Base-by-base conservation (phyloP, 2,888 invertebrate species). In the Buathra laborator region DNA sequence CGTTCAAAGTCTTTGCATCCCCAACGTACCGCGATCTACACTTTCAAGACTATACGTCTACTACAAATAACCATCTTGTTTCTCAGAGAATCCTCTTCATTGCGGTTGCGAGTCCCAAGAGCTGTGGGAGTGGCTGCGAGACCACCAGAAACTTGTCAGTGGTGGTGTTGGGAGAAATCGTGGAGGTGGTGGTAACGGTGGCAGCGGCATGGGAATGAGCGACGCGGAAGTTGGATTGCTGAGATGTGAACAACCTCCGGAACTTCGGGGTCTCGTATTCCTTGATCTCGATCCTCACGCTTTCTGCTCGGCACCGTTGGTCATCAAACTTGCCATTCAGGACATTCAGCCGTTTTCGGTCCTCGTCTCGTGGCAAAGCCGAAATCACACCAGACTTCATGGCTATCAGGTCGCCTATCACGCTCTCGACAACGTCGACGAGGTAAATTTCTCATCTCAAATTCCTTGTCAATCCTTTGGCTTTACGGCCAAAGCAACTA, bases 31-130 rank as follows among this genome's bases (percentile, higher is more conserved):
- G n/a, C 48, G 48, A 32, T 32, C 29, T 32, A 14, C 32, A 5
- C 62, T 5, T 62, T 29, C 14, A 29, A 62, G 62, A 24, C 19
- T 48, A 24, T n/a, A 62, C 62, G 12, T n/a, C 29, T 62, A 62
- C 14, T 62, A 32, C 62, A 62, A 77, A 79, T 71, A 48, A 71
- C 24, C 70, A 66, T 66, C 66, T 75, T 82, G 66, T 86, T 85
- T 91, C 90, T 68, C 95, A 97, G 98, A 97, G 92, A 98, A 98
- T 94, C 98, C 98, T 64, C 95, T 98, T 89, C 96, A 97, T 86
- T 99, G 98, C 94, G 97, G 96, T 92, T 99, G 98, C 94, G 97
- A 98, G 93, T 96, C 98, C 83, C 97, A 98, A 94, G 97, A 98
- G 93, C 95, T 98, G 68, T 98, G 98, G 97, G 97, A 97, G 94